Base-by-base conservation (phyloP, 2,797 vertebrate genomes). In the Nothura maculosa region DNA sequence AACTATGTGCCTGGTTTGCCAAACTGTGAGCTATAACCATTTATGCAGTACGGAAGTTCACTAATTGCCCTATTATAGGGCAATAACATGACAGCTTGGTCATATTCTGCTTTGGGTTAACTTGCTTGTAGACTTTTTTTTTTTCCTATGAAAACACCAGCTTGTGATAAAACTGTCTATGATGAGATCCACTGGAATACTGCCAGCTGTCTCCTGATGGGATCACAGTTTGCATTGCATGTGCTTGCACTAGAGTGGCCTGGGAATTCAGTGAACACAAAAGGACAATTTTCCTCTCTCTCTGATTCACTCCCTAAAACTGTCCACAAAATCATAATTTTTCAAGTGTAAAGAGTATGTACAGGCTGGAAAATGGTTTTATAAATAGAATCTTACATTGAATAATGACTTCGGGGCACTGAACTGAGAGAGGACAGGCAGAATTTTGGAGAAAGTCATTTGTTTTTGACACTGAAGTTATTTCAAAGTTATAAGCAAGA, bases 401-500 rank as follows among this genome's bases (percentile, higher is more conserved):
- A 88, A 72, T 94, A 93, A 96, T 96, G 92, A 95, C 77, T 96
- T 96, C 81, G 63, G 91, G 81, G 76, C 69, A 81, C 60, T 95
- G 84, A 97, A 95, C 89, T 89, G 84, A 91, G 90, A 89, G 79
- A 96, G 86, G 84, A 95, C 73, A 92, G 47, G 68, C 13, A 95
- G 87, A 94, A 94, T 78, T 92, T 94, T 85, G 69, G 50, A 73
- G 61, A 95, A 95, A 94, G 86, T 93, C 1, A 89, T 86, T 97
- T 97, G 96, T 50, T 96, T 97, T 96, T 94, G 62, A 97, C 85
- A 95, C 66, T 50, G 58, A 97, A 97, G 81, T 97, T 97, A 94
- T 97, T 97, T 97, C 84, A 95, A 94, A 96, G 79, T 96, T 94
- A 93, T 54, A 93, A 96, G 86, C 80, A 97, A 97, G 79, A 68